A percentile compares a stretch with the other conserved stretches of the same genome.
phyloP scores from a whole-genome alignment of 2,797 vertebrate genomes.

The Hozukius guyotensis region DNA sequence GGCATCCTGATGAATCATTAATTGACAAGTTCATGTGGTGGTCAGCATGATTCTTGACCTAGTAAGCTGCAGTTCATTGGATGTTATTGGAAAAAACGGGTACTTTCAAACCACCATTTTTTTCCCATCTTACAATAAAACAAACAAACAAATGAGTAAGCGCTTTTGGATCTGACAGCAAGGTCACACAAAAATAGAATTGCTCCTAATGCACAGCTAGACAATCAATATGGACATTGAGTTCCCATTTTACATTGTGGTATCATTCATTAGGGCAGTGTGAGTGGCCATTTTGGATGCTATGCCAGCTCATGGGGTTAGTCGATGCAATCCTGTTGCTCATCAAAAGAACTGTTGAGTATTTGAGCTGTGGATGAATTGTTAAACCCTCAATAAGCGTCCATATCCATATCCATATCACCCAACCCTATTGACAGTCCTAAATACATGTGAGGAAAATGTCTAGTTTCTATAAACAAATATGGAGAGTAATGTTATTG shows the following conservation, averaged over 20 bases:
- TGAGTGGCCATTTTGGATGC: background rate
- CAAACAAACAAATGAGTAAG: background rate
- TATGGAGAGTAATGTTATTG: background rate
- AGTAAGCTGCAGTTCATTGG: background rate
- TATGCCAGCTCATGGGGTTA: too few species aligned
- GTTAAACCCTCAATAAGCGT: background rate
- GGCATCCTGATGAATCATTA: conserved; percentile 51
- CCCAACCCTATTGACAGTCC: background rate
- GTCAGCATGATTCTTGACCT: conserved; percentile 39
- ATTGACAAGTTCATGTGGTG: conserved; percentile 54
- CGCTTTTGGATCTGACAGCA: background rate
- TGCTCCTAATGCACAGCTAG: background rate
- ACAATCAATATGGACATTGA: background rate
- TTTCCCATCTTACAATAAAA: background rate
- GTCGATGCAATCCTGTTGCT: background rate
- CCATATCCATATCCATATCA: background rate
- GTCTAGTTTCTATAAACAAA: background rate
- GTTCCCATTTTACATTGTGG: background rate
- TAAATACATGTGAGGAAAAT: background rate
- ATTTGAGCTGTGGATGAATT: background rate
- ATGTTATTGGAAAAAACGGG: background rate
- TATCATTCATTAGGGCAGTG: background rate
- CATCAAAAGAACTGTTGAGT: background rate
- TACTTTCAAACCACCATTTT: background rate
- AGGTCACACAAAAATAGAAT: background rate